phyloP scores from a whole-genome alignment of 2,888 invertebrate species.

The Galerucella pusilla region DNA sequence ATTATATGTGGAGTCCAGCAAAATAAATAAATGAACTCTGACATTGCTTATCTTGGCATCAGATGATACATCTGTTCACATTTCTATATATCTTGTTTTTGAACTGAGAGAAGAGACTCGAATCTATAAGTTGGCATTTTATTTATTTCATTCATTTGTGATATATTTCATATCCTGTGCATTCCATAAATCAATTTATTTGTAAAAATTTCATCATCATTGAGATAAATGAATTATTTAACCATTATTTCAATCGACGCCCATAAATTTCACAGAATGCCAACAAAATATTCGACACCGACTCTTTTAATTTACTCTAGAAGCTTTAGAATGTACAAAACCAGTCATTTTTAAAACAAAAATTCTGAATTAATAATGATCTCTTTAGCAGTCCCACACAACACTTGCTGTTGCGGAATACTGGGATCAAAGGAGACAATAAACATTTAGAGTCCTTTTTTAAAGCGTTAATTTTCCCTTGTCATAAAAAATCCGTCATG shows the following conservation, averaged over 20 bases:
- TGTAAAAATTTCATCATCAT: too few species aligned
- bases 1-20: too few species aligned
- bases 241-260: background rate
- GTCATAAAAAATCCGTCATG: slow-evolving; percentile 12
- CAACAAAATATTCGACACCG: background rate
- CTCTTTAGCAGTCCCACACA: background rate
- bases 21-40: too few species aligned
- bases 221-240: background rate
- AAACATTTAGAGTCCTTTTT: slow-evolving; percentile 13
- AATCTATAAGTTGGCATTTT: too few species aligned
- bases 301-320: background rate
- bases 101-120: too few species aligned
- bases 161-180: too few species aligned
- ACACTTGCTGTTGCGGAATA: slow-evolving; percentile 7
- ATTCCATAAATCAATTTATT: too few species aligned
- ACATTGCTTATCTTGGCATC: too few species aligned
- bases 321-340: background rate
- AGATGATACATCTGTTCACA: too few species aligned
- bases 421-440: slow-evolving; percentile 6
- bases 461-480: slow-evolving; percentile 13
- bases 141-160: too few species aligned
- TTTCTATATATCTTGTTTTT: too few species aligned
- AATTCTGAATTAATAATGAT: background rate
- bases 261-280: background rate
- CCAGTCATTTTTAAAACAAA: background rate